Evolutionary conservation across 2,888 invertebrate species (phyloP), one percentile per base, ranked within the genome.

Genomic region (Sphecodes monilicornis): DNA sequence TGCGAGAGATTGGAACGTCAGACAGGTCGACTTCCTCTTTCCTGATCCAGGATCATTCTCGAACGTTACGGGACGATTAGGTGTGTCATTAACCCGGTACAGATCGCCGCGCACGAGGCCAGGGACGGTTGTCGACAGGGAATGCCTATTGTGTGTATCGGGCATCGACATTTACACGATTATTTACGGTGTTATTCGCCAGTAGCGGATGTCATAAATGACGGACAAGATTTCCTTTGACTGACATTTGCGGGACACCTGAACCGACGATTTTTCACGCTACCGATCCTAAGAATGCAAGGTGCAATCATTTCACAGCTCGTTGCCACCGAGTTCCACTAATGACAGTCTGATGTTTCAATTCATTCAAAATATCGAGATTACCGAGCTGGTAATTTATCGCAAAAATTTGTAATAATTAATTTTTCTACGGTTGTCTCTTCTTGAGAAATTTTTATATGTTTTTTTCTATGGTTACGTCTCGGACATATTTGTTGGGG

Each of bases 121-220:
- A 84, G 87, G 86, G 78, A 68, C 86, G 85, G 84, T 85, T 86
- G 66, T 89, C 82, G 87, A 85, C 77, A 71, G 77, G 60, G 76
- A 79, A 84, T 84, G 82, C 77, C 78, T 82, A 77, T 88, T 83
- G 77, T 78, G 75, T 60, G 69, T 74, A 64, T 81, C 78, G 76
- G 36, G 43, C 74, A 80, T 85, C 76, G 82, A 84, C 84, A 70
- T 79, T 77, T 77, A 74, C 69, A 29, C 39, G 76, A 82, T 84
- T 88, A 84, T 82, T 88, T 86, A 88, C 82, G 79, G 57, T 50
- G 60, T 36, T 57, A 32, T 36, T 71, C 50, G 26, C 39, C 50
- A 32, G 86, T 82, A 50, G 76, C 80, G 81, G 76, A 82, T 84
- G 57, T 86, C 86, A 76, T 50, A 29, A 72, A 79, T 26, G 66